Conservation (phyloP, 2,888 invertebrate species). For the Ennomos quercinarius region DNA sequence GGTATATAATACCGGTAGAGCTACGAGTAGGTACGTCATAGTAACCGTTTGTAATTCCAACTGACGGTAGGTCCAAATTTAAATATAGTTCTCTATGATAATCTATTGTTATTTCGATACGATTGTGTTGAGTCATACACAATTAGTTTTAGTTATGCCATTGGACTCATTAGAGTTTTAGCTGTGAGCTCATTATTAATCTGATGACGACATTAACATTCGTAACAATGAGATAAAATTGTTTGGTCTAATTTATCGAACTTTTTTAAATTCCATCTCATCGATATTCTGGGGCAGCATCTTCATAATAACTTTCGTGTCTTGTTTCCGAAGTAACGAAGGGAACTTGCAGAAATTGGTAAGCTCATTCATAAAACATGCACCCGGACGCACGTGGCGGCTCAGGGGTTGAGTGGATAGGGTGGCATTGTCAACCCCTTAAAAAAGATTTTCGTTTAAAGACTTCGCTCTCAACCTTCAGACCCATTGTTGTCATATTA, state of each 20-base stretch:
- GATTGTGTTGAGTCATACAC: conserved; percentile 55
- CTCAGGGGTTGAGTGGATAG: conserved; percentile 45
- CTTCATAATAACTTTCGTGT: conserved; percentile 56
- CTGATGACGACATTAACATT: conserved; percentile 13
- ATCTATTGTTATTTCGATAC: conserved; percentile 59
- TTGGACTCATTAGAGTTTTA: conserved; percentile 52
- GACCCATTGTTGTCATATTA: conserved; percentile 28
- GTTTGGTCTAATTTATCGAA: conserved; percentile 2
- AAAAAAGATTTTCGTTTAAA: conserved; percentile 44
- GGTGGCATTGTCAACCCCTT: conserved; percentile 52
- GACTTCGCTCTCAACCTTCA: conserved; percentile 23
- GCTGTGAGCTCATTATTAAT: conserved; percentile 42
- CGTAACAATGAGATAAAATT: conserved; percentile 16
- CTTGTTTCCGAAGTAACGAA: conserved; percentile 59
- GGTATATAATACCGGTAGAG: conserved; percentile 16
- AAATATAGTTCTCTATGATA: conserved; percentile 26
- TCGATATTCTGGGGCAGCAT: conserved; percentile 54
- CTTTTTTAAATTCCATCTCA: conserved; percentile 36
- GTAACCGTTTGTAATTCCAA: conserved; percentile 18
- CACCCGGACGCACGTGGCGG: conserved; percentile 62
- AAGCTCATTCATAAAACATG: conserved; percentile 75
- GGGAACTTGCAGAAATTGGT: conserved; percentile 62
- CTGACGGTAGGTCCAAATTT: conserved; percentile 12
- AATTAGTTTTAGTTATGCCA: conserved; percentile 54
- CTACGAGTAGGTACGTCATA: conserved; percentile 10